phyloP scores from a whole-genome alignment of 2,113 vertebrate species.

The Trochalopteron elliotii region DNA sequence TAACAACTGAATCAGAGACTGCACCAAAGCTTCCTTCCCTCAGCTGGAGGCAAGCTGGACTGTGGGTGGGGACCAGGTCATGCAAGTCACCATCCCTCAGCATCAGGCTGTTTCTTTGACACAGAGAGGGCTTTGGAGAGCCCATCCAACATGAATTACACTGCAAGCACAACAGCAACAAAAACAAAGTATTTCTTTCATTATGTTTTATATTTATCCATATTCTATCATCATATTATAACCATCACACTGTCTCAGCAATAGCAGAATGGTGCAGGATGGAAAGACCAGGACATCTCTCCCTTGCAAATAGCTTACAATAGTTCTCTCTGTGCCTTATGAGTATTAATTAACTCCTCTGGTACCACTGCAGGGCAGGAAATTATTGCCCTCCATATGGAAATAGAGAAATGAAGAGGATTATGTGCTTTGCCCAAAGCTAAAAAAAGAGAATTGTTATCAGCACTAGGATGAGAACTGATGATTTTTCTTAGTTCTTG shows the following conservation, averaged over 20 bases:
- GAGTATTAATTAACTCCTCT: neutral
- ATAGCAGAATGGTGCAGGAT: neutral
- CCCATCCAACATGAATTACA: neutral
- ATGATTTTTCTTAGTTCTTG: neutral
- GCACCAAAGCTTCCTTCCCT: neutral
- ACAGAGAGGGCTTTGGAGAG: neutral
- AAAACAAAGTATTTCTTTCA: neutral
- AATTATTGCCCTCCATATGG: neutral
- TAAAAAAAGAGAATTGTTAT: neutral
- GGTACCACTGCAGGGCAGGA: neutral
- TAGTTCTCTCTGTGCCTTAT: neutral
- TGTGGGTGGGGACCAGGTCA: neutral
- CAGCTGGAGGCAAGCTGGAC: neutral
- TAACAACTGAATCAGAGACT: rapidly evolving
- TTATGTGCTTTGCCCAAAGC: neutral
- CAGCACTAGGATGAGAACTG: neutral
- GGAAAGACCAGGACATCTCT: neutral
- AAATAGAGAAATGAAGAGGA: neutral
- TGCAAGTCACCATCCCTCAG: neutral
- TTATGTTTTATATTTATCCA: neutral
- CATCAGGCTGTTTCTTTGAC: neutral
- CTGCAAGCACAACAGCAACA: neutral
- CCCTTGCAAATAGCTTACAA: neutral
- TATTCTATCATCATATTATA: neutral
- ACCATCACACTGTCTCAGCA: neutral